phyloP scores from a whole-genome alignment of 2,113 vertebrate species.

The Cinclus mexicanus region DNA sequence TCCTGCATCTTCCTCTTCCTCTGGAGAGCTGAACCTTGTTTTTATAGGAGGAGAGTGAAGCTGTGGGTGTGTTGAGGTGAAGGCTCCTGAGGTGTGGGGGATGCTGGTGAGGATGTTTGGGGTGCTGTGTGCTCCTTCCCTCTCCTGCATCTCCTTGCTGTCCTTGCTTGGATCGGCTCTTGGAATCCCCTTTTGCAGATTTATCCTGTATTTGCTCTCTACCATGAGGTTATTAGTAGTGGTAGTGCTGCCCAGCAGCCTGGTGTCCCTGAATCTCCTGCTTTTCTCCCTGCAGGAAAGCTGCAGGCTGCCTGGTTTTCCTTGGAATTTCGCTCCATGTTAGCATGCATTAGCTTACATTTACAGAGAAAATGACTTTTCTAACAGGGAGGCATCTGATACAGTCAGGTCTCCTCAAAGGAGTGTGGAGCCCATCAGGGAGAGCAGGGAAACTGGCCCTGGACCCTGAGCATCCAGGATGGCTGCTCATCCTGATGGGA shows the following conservation, averaged over 20 bases:
- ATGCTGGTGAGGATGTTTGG: neutral
- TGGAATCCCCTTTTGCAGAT: neutral
- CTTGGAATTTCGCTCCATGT: neutral
- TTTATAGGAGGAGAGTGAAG: neutral
- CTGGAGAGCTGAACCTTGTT: neutral
- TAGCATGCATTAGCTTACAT: accelerated
- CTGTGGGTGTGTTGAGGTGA: neutral
- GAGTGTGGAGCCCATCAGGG: neutral
- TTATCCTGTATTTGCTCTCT: neutral
- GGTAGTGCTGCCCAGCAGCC: neutral
- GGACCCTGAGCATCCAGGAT: neutral
- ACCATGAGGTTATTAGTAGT: accelerated
- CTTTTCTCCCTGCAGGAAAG: neutral
- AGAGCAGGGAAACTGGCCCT: neutral
- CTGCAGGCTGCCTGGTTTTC: neutral
- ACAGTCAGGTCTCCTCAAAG: neutral
- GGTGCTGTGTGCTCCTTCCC: neutral
- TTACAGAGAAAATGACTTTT: neutral
- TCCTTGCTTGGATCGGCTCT: neutral
- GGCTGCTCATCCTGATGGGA: neutral
- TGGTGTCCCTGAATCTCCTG: neutral
- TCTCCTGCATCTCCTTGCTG: neutral
- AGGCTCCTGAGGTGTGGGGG: neutral
- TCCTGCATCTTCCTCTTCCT: neutral
- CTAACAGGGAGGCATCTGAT: accelerated